These are phyloP conservation scores for Grammomys dolichurus DNA, from an alignment of 2,113 vertebrate species.

Conservation along the genomic window DNA sequence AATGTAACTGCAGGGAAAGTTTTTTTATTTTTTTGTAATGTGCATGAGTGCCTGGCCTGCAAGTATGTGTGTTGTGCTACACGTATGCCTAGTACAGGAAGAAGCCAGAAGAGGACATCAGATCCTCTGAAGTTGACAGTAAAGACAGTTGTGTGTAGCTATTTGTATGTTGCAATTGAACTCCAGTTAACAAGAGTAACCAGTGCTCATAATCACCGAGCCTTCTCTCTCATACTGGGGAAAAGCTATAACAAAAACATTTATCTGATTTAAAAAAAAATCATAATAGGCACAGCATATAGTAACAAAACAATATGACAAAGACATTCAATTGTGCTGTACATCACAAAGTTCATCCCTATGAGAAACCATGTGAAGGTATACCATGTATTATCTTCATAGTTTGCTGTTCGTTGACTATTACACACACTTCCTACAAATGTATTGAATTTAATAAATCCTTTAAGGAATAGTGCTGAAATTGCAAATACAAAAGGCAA, in stretches of 20 bases:
- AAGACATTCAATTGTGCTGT: too few relatives aligned
- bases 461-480: not conserved
- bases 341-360: too few relatives aligned
- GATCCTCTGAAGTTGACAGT: not conserved
- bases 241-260: not conserved
- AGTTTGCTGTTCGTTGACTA: too few relatives aligned
- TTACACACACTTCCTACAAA: too few relatives aligned
- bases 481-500: not conserved
- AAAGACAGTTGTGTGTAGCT: not conserved
- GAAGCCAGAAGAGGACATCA: not conserved
- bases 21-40: not conserved
- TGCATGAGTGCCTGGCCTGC: too few relatives aligned
- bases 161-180: not conserved
- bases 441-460: too few relatives aligned
- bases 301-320: too few relatives aligned
- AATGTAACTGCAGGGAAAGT: not conserved
- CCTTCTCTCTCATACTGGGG: not conserved
- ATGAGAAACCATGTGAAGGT: too few relatives aligned
- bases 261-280: not conserved
- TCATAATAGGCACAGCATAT: not conserved
- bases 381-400: too few relatives aligned
- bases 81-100: not conserved
- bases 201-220: not conserved
- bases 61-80: not conserved
- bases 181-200: not conserved